Base-by-base conservation (phyloP, 2,797 vertebrate genomes). In the Acipenser oxyrinchus region DNA sequence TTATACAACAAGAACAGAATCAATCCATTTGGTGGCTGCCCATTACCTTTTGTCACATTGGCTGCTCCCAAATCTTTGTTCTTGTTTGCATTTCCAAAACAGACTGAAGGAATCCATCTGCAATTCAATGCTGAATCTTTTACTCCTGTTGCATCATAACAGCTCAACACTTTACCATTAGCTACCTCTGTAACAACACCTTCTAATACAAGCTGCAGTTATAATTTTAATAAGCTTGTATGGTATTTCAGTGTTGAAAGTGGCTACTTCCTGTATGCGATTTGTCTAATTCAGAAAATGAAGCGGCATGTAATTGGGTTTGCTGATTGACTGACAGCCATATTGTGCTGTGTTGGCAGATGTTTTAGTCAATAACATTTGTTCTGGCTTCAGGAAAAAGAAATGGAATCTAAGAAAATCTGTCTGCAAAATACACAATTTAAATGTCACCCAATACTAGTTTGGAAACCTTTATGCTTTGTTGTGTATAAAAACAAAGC, bases 51-150 rank as follows among this genome's bases (percentile, higher is more conserved):
- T 83, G 85, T 83, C 79, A 78, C 79, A 81, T 81, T 81, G 73
- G 52, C 77, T 72, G 75, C 78, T 81, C 79, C 79, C 82, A 51
- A 60, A 52, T 76, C 77, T 69, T 68, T 75, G 69, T 69, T 76
- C 86, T 86, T 85, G 83, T 86, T 84, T 85, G 78, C 80, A 68
- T 69, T 70, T 75, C 83, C 76, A 85, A 18, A 18, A 81, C 82
- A 77, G 75, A 76, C 82, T 79, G 82, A 85, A 79, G 81, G 80
- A 85, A 83, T 86, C 78, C 77, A 37, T 1, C 68, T 80, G 83
- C 78, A 81, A 83, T 69, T 80, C 66, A 66, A 78, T 79, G 77
- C 74, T 83, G 80, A 86, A 88, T 84, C 82, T 79, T 84, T 81
- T 67, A 78, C 76, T 78, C 68, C 71, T 70, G 4, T 13, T 67